Evolutionary conservation across 2,888 invertebrate species (phyloP).

Genomic region (Brachycybe producta): DNA sequence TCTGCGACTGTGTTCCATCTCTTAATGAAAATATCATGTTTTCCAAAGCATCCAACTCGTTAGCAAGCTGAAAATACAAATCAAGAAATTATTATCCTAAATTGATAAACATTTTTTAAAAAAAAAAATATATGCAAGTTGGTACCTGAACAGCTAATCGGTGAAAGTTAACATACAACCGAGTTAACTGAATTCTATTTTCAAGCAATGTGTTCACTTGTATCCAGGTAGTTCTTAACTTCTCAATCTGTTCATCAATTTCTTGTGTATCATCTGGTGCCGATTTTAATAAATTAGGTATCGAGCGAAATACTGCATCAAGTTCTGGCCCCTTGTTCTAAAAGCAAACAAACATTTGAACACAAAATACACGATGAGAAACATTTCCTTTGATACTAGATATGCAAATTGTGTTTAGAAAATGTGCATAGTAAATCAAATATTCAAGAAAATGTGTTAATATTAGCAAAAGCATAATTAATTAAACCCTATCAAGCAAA

Average conservation of each 20-base stretch:
- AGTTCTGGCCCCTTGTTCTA: conserved; percentile 54
- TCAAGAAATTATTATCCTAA: background rate
- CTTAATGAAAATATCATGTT: conserved; percentile 41
- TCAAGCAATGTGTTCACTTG: conserved; percentile 31
- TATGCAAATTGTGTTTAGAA: too few species aligned
- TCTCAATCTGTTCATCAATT: conserved; percentile 31
- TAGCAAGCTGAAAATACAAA: conserved; percentile 36
- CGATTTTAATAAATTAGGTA: conserved; percentile 48
- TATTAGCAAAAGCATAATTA: too few species aligned
- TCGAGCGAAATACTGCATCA: conserved; percentile 47
- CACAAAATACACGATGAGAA: background rate
- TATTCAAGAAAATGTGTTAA: too few species aligned
- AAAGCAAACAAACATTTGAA: conserved; percentile 27
- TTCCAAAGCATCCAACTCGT: conserved; percentile 52
- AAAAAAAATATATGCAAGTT: background rate
- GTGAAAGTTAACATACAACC: conserved; percentile 57
- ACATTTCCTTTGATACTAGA: conserved; percentile 5
- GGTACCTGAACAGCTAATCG: conserved; percentile 47
- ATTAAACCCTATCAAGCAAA: too few species aligned
- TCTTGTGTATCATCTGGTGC: conserved; percentile 43
- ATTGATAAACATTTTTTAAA: background rate
- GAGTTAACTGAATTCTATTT: conserved; percentile 48
- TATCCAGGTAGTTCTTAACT: conserved; percentile 31
- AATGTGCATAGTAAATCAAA: too few species aligned
- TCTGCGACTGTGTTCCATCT: conserved; percentile 40